Conservation (phyloP, 2,113 vertebrate species). For the Oxyura jamaicensis region DNA sequence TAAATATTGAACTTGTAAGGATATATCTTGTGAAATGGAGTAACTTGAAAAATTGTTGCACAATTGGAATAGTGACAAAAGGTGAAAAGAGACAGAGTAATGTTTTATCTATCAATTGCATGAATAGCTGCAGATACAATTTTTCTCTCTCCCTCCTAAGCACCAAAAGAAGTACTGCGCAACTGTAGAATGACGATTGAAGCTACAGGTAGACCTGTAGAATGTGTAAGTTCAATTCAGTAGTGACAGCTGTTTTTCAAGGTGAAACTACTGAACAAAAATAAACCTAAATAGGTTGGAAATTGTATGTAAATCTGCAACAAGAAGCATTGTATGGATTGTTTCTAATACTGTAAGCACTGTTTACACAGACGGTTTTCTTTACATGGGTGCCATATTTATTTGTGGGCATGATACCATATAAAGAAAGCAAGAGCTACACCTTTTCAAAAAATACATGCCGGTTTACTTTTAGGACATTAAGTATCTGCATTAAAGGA, state of each 20-base stretch:
- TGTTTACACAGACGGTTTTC: not conserved
- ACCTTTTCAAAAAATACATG: not conserved
- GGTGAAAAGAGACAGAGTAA: not conserved
- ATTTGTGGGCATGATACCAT: fast-evolving
- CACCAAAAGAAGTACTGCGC: not conserved
- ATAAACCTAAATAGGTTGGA: not conserved
- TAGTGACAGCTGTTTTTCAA: not conserved
- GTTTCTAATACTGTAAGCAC: not conserved
- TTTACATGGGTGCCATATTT: not conserved
- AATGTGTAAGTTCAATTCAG: not conserved
- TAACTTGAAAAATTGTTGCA: not conserved
- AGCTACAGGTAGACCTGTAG: not conserved
- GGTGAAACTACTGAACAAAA: not conserved
- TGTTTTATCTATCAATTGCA: not conserved
- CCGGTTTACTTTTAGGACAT: not conserved
- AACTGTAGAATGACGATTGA: not conserved
- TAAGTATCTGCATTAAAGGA: not conserved
- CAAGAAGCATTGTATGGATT: not conserved
- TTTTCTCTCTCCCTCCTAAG: not conserved
- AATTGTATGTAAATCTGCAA: not conserved
- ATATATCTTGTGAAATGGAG: not conserved
- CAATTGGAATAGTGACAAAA: not conserved
- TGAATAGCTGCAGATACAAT: not conserved
- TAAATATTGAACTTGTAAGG: not conserved
- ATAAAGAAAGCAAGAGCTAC: not conserved